Conservation (phyloP, 2,888 invertebrate species). For the Netelia fuscicornis region DNA sequence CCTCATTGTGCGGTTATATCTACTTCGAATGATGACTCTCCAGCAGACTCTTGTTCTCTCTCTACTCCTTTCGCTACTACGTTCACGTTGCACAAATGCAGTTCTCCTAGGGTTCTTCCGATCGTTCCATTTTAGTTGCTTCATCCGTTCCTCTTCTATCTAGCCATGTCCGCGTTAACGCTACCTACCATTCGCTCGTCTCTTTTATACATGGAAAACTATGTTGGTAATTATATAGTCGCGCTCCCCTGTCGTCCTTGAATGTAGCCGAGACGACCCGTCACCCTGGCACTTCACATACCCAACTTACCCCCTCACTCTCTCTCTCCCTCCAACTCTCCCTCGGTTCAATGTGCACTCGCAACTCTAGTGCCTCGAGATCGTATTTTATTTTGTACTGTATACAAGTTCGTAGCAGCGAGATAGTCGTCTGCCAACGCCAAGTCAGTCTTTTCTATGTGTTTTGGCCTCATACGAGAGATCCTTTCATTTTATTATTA, state of each 20-base stretch:
- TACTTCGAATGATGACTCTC: slow-evolving; percentile 55
- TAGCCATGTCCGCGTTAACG: slow-evolving; percentile 19
- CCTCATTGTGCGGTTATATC: slow-evolving; percentile 58
- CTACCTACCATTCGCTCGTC: slow-evolving; percentile 12
- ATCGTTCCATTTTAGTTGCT: slow-evolving; percentile 52
- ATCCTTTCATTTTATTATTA: slow-evolving; percentile 50
- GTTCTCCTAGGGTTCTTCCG: slow-evolving; percentile 28
- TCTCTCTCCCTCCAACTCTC: background rate
- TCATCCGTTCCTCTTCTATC: slow-evolving; percentile 41
- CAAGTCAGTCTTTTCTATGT: slow-evolving; percentile 50
- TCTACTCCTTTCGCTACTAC: slow-evolving; percentile 13
- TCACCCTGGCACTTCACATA: slow-evolving; percentile 25
- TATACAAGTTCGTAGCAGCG: slow-evolving; percentile 23
- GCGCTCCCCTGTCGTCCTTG: slow-evolving; percentile 28
- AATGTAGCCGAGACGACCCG: background rate
- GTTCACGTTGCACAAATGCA: slow-evolving; percentile 16
- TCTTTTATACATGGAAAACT: slow-evolving; percentile 34
- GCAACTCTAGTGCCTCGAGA: slow-evolving; percentile 32
- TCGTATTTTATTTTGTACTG: slow-evolving; percentile 44
- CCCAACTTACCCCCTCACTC: background rate
- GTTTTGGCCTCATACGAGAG: slow-evolving; percentile 27
- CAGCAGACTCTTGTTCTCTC: slow-evolving; percentile 20
- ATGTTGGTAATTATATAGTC: slow-evolving; percentile 36
- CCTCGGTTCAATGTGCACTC: background rate
- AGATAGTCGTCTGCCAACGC: slow-evolving; percentile 43